phyloP scores from a whole-genome alignment of 92 coral and sea anemone genomes.

The Zoanthus solanderi region DNA sequence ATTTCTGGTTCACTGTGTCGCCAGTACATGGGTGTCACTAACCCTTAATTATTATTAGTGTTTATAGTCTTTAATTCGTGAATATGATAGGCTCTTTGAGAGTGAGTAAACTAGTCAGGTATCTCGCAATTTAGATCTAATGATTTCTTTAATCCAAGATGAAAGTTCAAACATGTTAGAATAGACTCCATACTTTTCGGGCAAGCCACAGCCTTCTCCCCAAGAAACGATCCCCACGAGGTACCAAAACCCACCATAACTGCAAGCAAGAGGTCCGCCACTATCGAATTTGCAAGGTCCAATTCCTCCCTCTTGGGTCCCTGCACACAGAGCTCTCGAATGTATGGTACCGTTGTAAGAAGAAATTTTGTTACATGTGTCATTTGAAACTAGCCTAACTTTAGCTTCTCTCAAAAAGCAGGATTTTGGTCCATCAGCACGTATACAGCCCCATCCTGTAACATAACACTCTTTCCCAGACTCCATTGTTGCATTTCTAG shows the following conservation, averaged over 20 bases:
- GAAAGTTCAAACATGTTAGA: constrained; percentile 81
- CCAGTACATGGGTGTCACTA: no score
- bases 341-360: constrained; percentile 83
- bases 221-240: constrained; percentile 84
- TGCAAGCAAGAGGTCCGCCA: constrained; percentile 92
- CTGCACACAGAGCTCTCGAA: constrained; percentile 86
- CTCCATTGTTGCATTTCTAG: constrained; percentile 52
- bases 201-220: constrained; percentile 83
- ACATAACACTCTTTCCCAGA: constrained; percentile 75
- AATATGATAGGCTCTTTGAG: no score
- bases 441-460: constrained; percentile 87
- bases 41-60: no score
- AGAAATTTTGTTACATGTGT: constrained; percentile 70
- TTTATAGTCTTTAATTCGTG: no score
- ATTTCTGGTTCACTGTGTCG: no score
- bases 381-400: constrained; percentile 77
- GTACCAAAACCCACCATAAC: constrained; percentile 74
- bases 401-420: constrained; percentile 70
- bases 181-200: constrained; percentile 85
- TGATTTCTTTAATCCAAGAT: constrained; percentile 70
- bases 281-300: constrained; percentile 96
- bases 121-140: background rate
- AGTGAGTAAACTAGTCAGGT: background rate
- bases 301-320: constrained; percentile 75
- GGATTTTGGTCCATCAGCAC: constrained; percentile 65